These are phyloP conservation scores for Pleuronectes platessa DNA, from an alignment of 2,113 vertebrate genomes.

Conservation along the genomic window DNA sequence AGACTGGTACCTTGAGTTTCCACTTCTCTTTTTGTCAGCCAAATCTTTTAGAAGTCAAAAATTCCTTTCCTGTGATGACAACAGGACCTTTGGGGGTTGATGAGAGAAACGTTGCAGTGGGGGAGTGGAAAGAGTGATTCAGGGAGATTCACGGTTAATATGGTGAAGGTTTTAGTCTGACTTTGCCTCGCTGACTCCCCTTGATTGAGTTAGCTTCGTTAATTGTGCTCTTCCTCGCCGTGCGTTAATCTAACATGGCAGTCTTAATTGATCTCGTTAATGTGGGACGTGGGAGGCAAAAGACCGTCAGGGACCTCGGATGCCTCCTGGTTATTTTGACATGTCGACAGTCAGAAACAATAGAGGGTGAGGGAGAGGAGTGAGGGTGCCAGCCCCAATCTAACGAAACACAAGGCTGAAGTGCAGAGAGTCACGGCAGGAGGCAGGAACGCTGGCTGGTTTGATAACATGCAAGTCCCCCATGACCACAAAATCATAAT, in stretches of 20 bases:
- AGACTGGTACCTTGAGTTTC: slow-evolving; percentile 25
- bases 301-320: slow-evolving; percentile 47
- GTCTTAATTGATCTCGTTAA: slow-evolving; percentile 80
- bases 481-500: slow-evolving; percentile 41
- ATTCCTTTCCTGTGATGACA: slow-evolving; percentile 19
- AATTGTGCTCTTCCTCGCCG: slow-evolving; percentile 42
- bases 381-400: slow-evolving; percentile 56
- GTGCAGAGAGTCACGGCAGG: slow-evolving; percentile 56
- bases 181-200: slow-evolving; percentile 17
- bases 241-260: slow-evolving; percentile 70
- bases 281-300: slow-evolving; percentile 56
- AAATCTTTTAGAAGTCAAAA: slow-evolving; percentile 42
- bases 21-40: slow-evolving; percentile 19
- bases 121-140: slow-evolving; percentile 8
- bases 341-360: slow-evolving; percentile 52
- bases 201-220: slow-evolving; percentile 42
- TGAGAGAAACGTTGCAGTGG: not conserved
- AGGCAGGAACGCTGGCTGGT: slow-evolving; percentile 23
- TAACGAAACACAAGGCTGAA: slow-evolving; percentile 48
- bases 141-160: slow-evolving; percentile 12
- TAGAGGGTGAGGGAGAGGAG: slow-evolving; percentile 52
- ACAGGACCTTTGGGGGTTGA: slow-evolving; percentile 2
- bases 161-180: slow-evolving; percentile 31
- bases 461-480: slow-evolving; percentile 17
- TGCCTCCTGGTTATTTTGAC: slow-evolving; percentile 76